A percentile compares a stretch with the other conserved stretches of the same genome.
phyloP scores from a whole-genome alignment of 1,140 invertebrate genomes.

The Zaprionus capensis region DNA sequence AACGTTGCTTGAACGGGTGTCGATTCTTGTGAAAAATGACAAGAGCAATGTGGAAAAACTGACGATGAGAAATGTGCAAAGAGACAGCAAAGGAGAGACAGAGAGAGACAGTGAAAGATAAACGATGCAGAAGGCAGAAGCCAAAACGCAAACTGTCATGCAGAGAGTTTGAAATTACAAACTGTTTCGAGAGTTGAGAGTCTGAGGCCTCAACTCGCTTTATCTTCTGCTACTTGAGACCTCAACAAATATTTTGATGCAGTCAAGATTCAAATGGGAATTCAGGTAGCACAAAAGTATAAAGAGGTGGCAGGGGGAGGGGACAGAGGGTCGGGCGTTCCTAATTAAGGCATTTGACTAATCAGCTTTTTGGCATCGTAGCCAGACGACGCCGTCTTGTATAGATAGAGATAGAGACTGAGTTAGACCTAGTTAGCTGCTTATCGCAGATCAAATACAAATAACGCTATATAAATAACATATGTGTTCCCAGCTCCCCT shows the following conservation, averaged over 20 bases:
- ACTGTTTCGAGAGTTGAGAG: slow-evolving; percentile 9
- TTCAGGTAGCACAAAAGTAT: slow-evolving; percentile 47
- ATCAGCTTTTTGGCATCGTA: slow-evolving; percentile 59
- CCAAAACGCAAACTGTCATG: slow-evolving; percentile 76
- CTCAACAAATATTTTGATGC: slow-evolving; percentile 60
- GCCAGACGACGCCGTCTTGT: slow-evolving; percentile 41
- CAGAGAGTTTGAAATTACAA: slow-evolving; percentile 76
- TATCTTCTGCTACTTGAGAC: slow-evolving; percentile 18
- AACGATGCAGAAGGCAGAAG: slow-evolving; percentile 51
- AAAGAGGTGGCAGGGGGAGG: not conserved
- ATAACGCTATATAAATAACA: slow-evolving; percentile 56
- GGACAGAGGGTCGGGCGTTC: slow-evolving; percentile 4
- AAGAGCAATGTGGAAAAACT: slow-evolving; percentile 41
- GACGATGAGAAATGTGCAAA: slow-evolving; percentile 63
- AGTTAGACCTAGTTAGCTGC: slow-evolving; percentile 60
- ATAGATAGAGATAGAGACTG: slow-evolving; percentile 11
- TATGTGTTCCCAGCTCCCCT: slow-evolving; percentile 29
- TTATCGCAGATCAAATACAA: slow-evolving; percentile 67
- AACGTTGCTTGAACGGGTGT: slow-evolving; percentile 48
- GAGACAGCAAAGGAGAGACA: not conserved
- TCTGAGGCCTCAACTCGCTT: not conserved
- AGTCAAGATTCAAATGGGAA: slow-evolving; percentile 31
- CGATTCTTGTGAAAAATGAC: slow-evolving; percentile 78
- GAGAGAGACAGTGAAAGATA: slow-evolving; percentile 12
- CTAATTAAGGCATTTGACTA: slow-evolving; percentile 73